Conservation (phyloP, 2,113 vertebrate genomes). For the Oreochromis niloticus region DNA sequence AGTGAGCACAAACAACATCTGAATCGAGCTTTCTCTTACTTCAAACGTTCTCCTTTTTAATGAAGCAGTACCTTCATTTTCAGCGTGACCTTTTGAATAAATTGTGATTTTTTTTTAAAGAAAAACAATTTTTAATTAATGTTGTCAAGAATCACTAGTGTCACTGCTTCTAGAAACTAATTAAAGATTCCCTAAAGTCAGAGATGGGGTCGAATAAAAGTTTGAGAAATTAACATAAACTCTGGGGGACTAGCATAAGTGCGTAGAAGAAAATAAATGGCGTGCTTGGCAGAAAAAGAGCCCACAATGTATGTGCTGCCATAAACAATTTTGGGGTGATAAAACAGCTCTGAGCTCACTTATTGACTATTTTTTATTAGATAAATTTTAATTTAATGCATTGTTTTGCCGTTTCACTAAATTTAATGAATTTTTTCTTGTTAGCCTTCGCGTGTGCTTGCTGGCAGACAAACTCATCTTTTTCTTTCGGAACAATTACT, state of each 20-base stretch:
- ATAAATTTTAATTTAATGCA: accelerated
- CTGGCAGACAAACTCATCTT: neutral
- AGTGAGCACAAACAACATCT: neutral
- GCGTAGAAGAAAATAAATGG: neutral
- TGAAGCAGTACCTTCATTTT: neutral
- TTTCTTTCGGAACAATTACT: neutral
- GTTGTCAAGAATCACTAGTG: neutral
- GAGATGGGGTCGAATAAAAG: neutral
- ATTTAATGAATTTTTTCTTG: neutral
- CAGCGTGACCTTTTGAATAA: neutral
- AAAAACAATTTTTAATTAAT: neutral
- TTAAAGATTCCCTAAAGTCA: neutral
- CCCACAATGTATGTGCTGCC: neutral
- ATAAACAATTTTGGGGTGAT: neutral
- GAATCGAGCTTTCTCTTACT: neutral
- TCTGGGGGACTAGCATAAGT: neutral
- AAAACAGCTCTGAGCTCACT: neutral
- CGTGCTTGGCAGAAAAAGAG: neutral
- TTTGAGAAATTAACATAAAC: neutral
- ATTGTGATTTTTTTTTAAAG: neutral
- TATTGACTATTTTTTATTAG: neutral
- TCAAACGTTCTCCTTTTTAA: neutral
- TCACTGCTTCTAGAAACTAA: neutral
- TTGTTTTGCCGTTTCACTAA: neutral
- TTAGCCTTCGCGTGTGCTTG: neutral